Percentiles rank a stretch among this genome's conserved stretches.
phyloP scores from a whole-genome alignment of 2,113 vertebrate species.

The Pavo muticus region DNA sequence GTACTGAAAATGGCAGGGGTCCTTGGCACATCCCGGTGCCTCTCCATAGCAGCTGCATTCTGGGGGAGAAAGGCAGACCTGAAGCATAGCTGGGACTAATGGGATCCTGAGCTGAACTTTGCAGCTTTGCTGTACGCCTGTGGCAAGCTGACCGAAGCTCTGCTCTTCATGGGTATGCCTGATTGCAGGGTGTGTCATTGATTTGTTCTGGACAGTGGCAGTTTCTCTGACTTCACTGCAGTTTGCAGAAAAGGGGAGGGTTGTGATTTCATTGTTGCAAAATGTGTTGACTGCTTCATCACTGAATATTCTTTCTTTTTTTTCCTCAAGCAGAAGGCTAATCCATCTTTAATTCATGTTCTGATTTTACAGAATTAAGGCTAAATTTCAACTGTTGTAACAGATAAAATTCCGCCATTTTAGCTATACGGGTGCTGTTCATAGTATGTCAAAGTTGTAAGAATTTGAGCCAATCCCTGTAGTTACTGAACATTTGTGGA shows the following conservation, averaged over 20 bases:
- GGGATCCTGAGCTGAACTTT: conserved; percentile 42
- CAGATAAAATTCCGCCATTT: neutral
- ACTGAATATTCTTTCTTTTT: neutral
- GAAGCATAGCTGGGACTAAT: conserved; percentile 13
- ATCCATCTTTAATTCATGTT: neutral
- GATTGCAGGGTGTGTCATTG: conserved; percentile 55
- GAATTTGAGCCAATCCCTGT: neutral
- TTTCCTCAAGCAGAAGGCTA: neutral
- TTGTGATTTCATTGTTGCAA: neutral
- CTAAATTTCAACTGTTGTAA: neutral
- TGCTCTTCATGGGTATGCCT: neutral
- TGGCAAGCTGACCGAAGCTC: neutral
- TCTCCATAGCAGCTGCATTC: neutral
- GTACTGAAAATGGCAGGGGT: neutral
- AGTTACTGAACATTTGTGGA: neutral
- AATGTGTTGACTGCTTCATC: neutral
- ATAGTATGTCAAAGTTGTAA: neutral
- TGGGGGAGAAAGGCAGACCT: neutral
- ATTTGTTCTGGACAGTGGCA: conserved; percentile 50
- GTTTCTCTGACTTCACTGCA: conserved; percentile 43
- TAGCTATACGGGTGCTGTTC: neutral
- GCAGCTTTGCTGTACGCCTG: neutral
- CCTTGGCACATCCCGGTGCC: neutral
- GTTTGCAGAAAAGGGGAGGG: neutral
- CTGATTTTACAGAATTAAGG: neutral